Evolutionary conservation across 2,797 vertebrate species (phyloP).

Genomic region (Emydoidea blandingii): DNA sequence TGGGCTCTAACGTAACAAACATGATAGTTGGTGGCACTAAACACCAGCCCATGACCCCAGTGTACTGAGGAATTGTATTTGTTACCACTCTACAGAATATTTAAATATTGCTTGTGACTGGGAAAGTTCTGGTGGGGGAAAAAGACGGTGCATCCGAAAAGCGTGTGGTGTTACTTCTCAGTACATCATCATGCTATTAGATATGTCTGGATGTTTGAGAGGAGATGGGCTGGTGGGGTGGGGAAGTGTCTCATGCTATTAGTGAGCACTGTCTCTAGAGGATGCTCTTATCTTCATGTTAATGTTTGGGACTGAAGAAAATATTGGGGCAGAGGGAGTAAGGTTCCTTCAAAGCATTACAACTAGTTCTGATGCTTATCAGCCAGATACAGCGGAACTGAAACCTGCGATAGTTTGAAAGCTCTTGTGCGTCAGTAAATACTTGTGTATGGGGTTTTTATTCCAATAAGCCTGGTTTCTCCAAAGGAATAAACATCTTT

Average conservation of each 20-base stretch:
- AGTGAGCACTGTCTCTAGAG: not conserved
- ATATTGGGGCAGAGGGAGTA: not conserved
- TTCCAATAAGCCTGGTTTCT: slow-evolving; percentile 7
- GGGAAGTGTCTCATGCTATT: not conserved
- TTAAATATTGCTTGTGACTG: not conserved
- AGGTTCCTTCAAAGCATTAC: not conserved
- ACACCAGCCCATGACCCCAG: not conserved
- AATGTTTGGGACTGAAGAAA: not conserved
- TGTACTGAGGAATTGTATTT: not conserved
- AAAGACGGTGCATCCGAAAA: not conserved
- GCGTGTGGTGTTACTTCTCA: fast-evolving
- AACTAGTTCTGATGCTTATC: fast-evolving
- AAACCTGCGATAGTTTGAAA: not conserved
- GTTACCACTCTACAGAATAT: not conserved
- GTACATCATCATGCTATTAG: not conserved
- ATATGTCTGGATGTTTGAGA: not conserved
- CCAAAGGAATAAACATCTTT: slow-evolving; percentile 22
- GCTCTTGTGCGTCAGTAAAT: not conserved
- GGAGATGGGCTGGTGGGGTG: not conserved
- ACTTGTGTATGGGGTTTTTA: not conserved
- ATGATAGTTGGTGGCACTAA: not conserved
- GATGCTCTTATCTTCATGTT: not conserved
- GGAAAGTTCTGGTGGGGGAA: not conserved
- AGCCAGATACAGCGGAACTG: not conserved
- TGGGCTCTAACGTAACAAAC: not conserved